phyloP scores from a whole-genome alignment of 2,797 vertebrate species.

The Acanthurus leucopareius region DNA sequence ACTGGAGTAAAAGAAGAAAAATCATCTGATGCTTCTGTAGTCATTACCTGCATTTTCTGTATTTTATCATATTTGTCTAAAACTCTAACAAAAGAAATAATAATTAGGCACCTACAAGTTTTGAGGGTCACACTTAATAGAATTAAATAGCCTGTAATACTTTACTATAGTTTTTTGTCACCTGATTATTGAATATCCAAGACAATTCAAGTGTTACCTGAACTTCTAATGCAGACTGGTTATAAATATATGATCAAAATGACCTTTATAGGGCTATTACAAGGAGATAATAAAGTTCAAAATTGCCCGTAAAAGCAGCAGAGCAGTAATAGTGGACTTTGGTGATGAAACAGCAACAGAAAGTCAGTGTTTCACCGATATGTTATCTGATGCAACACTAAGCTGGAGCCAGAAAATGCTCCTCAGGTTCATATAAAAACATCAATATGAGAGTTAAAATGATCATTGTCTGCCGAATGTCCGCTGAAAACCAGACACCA shows the following conservation, averaged over 20 bases:
- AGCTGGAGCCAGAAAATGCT: conserved; percentile 15
- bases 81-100: neutral
- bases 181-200: neutral
- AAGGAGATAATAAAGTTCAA: conserved; percentile 28
- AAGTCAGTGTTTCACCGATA: conserved; percentile 27
- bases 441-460: conserved; percentile 5
- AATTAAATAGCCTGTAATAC: conserved; percentile 18
- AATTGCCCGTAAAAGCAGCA: conserved; percentile 28
- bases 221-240: conserved; percentile 30
- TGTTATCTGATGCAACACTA: conserved; percentile 42
- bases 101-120: neutral
- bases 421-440: conserved; percentile 15
- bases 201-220: conserved; percentile 28
- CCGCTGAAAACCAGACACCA: neutral
- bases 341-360: conserved; percentile 39
- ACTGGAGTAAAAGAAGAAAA: conserved; percentile 25
- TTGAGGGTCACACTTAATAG: neutral
- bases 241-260: conserved; percentile 61
- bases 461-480: neutral
- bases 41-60: conserved; percentile 9
- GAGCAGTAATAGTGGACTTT: conserved; percentile 19
- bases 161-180: conserved; percentile 13
- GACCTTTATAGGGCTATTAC: conserved; percentile 30
- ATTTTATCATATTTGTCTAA: neutral
- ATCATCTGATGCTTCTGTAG: conserved; percentile 22